These are phyloP conservation scores for Magallana ariakensis DNA, from an alignment of 1,140 invertebrate genomes.

Conservation along the genomic window DNA sequence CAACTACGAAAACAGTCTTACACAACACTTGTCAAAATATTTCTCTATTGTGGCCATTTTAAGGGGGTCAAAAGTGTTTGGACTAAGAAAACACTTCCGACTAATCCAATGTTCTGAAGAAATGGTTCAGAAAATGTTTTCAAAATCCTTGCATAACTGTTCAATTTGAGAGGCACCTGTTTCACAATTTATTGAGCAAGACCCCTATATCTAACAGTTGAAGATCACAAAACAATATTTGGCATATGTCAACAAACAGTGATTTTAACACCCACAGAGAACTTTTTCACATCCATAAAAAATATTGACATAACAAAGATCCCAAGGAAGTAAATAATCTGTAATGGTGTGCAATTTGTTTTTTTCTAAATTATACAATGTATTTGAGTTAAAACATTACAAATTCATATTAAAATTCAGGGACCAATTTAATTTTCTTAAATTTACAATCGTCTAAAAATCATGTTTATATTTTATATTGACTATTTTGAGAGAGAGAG, in stretches of 20 bases:
- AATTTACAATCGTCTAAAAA: no score
- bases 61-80: neutral
- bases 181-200: slow-evolving; percentile 18
- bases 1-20: neutral
- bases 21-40: slow-evolving; percentile 23
- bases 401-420: no score
- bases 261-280: slow-evolving; percentile 17
- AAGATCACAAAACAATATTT: neutral
- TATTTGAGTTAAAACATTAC: neutral
- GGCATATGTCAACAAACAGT: slow-evolving; percentile 9
- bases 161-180: slow-evolving; percentile 1
- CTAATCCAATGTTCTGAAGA: slow-evolving; percentile 12
- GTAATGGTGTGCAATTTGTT: neutral
- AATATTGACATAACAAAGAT: neutral
- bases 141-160: slow-evolving; percentile 2
- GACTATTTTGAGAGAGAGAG: no score
- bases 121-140: slow-evolving; percentile 30
- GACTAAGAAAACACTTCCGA: neutral
- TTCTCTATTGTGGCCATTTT: neutral
- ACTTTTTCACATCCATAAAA: neutral
- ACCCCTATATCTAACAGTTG: neutral
- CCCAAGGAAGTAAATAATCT: neutral
- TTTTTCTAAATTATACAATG: neutral
- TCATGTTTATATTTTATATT: no score
- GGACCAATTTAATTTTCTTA: no score